These are phyloP conservation scores for Drosophila algonquin DNA, from an alignment of 2,888 invertebrate species.

Conservation along the genomic window DNA sequence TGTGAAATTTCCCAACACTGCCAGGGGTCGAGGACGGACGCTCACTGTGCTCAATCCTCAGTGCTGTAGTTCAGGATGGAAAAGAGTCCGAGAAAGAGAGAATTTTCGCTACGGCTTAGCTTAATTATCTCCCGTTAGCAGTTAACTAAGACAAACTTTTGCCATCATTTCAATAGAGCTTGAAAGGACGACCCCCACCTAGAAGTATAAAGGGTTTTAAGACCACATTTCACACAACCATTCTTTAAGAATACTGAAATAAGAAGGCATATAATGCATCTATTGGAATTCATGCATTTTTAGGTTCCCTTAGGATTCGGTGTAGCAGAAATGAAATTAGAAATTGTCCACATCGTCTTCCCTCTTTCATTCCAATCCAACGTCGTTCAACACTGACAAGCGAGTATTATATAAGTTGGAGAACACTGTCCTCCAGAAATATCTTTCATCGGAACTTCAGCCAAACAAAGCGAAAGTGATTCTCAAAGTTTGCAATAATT, in stretches of 20 bases:
- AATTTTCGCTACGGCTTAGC: not conserved
- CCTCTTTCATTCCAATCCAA: not conserved
- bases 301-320: too few relatives aligned
- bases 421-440: not conserved
- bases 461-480: slow-evolving; percentile 34
- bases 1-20: not conserved
- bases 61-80: too few relatives aligned
- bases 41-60: too few relatives aligned
- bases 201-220: too few relatives aligned
- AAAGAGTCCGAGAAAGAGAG: not conserved
- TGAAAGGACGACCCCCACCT: too few relatives aligned
- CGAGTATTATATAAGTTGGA: not conserved
- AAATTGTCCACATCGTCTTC: too few relatives aligned
- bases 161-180: not conserved
- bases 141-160: not conserved
- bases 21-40: too few relatives aligned
- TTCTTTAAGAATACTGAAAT: too few relatives aligned
- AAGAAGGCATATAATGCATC: too few relatives aligned
- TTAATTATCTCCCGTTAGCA: not conserved
- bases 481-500: slow-evolving; percentile 21
- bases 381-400: not conserved
- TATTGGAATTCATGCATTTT: too few relatives aligned
- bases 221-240: too few relatives aligned
- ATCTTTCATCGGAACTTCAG: slow-evolving; percentile 10
- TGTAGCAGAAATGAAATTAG: too few relatives aligned